Evolutionary conservation across 2,797 vertebrate genomes (phyloP).

Genomic region (Cyclura pinguis): DNA sequence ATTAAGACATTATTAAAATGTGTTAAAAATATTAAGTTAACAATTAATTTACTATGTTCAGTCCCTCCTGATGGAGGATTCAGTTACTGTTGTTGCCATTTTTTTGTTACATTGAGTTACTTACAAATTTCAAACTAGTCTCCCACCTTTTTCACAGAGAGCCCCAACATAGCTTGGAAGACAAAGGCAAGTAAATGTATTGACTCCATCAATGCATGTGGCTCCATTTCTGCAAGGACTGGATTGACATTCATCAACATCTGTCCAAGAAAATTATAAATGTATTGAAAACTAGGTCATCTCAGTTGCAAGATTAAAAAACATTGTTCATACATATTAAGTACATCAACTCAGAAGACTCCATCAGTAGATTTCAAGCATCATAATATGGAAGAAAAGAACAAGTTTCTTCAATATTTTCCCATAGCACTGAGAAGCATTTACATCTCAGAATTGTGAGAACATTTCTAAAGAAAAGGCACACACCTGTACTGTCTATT

Average conservation of each 20-base stretch:
- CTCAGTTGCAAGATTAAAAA: neutral
- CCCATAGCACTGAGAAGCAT: neutral
- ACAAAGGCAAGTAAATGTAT: slow-evolving; percentile 91
- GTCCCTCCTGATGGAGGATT: neutral
- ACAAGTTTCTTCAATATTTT: neutral
- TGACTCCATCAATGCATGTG: slow-evolving; percentile 90
- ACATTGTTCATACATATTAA: slow-evolving; percentile 25
- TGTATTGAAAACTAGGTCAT: neutral
- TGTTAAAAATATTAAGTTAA: neutral
- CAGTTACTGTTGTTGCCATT: neutral
- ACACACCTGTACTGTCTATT: neutral
- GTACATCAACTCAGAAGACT: neutral
- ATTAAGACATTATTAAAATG: neutral
- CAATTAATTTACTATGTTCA: neutral
- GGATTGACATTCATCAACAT: slow-evolving; percentile 95
- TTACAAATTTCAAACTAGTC: neutral
- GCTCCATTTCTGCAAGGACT: slow-evolving; percentile 96
- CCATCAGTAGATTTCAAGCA: slow-evolving; percentile 10
- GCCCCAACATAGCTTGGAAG: slow-evolving; percentile 93
- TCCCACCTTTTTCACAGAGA: slow-evolving; percentile 93
- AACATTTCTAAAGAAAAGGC: slow-evolving; percentile 4
- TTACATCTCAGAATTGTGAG: neutral
- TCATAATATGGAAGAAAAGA: slow-evolving; percentile 10
- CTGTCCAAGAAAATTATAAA: slow-evolving; percentile 76
- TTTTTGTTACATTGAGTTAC: accelerated